A percentile compares a stretch with the other conserved stretches of the same genome.
Evolutionary conservation across 2,113 vertebrate genomes (phyloP).

Genomic region (Micronycteris hirsuta): DNA sequence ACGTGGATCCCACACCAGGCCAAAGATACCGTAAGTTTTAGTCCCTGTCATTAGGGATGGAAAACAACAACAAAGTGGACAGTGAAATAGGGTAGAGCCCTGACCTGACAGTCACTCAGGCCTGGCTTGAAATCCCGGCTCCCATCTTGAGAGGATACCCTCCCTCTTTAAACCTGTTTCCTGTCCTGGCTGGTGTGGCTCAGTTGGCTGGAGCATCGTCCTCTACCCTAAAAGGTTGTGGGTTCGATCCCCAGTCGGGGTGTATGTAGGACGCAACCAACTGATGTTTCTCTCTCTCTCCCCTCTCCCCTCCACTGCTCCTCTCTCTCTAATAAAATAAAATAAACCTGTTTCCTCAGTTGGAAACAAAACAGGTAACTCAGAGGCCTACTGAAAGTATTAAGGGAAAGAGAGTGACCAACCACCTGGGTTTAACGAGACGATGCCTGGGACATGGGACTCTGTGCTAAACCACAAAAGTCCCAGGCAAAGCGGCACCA

Average conservation of each 20-base stretch:
- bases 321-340: too few species aligned
- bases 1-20: not conserved
- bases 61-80: not conserved
- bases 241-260: too few species aligned
- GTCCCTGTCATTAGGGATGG: not conserved
- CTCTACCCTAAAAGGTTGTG: too few species aligned
- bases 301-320: too few species aligned
- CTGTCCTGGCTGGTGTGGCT: not conserved
- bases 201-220: too few species aligned
- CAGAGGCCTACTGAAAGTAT: not conserved
- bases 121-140: not conserved
- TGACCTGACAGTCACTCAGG: not conserved
- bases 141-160: not conserved
- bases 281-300: too few species aligned
- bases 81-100: not conserved
- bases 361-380: not conserved
- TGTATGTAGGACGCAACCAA: too few species aligned
- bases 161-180: not conserved
- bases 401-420: not conserved
- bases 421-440: not conserved
- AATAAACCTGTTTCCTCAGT: not conserved
- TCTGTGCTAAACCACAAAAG: not conserved
- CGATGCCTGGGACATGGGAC: not conserved
- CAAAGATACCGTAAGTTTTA: not conserved
- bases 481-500: not conserved